Conservation (phyloP, 1,140 invertebrate genomes). For the Yoshiicerus persimilis region DNA sequence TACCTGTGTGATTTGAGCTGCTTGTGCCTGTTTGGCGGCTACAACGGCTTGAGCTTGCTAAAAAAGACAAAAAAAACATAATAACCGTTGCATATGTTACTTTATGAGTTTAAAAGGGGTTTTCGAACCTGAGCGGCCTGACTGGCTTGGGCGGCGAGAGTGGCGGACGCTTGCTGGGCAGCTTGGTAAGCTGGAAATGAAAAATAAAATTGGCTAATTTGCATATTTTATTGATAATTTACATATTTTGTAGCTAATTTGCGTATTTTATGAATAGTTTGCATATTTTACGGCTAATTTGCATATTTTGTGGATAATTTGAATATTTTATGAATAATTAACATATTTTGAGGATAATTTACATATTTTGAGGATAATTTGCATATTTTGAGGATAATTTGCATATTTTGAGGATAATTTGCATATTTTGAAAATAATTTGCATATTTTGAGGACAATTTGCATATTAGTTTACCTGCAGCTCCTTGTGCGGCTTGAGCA, state of each 20-base stretch:
- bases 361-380: too few species aligned
- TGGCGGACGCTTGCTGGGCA: slow-evolving; percentile 43
- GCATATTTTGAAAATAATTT: background rate
- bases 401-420: too few species aligned
- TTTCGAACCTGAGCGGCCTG: slow-evolving; percentile 35
- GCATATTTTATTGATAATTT: too few species aligned
- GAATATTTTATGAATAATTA: too few species aligned
- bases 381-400: background rate
- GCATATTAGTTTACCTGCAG: background rate
- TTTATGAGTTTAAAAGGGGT: too few species aligned
- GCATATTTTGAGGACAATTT: too few species aligned
- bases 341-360: too few species aligned
- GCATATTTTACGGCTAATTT: background rate
- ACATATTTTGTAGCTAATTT: background rate
- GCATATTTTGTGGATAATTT: too few species aligned
- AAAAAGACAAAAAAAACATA: background rate
- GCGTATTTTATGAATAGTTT: too few species aligned
- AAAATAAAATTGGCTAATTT: background rate
- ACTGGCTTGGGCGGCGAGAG: slow-evolving; percentile 38
- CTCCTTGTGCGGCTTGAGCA: slow-evolving; percentile 39
- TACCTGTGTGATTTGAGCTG: slow-evolving; percentile 43
- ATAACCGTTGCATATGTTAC: too few species aligned
- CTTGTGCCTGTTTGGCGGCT: slow-evolving; percentile 50
- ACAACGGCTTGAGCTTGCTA: slow-evolving; percentile 47
- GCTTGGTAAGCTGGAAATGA: slow-evolving; percentile 36